Conservation (phyloP, 2,888 invertebrate species). For the Ichneumoninae sp. region DNA sequence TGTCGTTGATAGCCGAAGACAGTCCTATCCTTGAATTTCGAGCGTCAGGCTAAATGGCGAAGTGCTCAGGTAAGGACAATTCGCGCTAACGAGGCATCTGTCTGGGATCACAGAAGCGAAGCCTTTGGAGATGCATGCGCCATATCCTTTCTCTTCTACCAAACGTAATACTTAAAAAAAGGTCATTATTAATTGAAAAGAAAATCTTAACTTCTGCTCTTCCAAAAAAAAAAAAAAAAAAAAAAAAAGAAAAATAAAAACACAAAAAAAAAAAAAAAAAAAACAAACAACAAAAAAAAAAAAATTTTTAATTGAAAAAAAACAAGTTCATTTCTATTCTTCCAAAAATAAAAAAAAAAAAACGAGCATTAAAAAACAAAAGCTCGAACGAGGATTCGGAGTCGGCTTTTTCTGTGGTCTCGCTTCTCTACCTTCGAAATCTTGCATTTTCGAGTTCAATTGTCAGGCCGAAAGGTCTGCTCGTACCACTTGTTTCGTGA, state of each 20-base stretch:
- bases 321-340: no score
- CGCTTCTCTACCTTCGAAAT: slow-evolving; percentile 26
- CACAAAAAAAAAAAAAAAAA: no score
- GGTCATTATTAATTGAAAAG: no score
- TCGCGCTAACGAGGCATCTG: neutral
- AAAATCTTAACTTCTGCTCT: no score
- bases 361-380: neutral
- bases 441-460: slow-evolving; percentile 47
- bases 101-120: neutral
- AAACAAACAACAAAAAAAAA: no score
- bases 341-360: no score
- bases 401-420: slow-evolving; percentile 10
- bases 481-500: slow-evolving; percentile 40
- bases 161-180: no score
- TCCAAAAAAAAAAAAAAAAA: no score
- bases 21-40: neutral
- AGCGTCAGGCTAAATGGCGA: neutral
- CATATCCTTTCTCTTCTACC: no score
- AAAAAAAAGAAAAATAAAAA: no score
- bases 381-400: neutral
- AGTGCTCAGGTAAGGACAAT: neutral
- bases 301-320: no score
- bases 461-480: slow-evolving; percentile 14
- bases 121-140: neutral
- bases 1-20: neutral